Conservation (phyloP, 2,888 invertebrate species). For the Sarcophaga carnaria region DNA sequence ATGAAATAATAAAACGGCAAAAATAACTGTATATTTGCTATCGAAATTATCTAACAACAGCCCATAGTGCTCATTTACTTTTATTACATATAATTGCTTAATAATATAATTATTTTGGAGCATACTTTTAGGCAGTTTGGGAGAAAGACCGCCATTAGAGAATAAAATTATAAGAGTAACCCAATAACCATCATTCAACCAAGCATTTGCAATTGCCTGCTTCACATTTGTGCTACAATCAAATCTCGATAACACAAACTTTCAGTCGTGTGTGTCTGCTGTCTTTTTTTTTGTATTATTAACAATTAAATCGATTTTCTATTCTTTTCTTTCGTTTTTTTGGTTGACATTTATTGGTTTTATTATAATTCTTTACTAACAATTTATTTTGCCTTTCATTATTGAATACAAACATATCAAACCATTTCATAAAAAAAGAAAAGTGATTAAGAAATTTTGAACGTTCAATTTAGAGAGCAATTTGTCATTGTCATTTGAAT, state of each 20-base stretch:
- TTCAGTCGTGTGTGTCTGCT: not conserved
- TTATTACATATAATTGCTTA: not conserved
- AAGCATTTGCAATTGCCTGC: not conserved
- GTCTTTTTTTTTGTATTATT: not conserved
- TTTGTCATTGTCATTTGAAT: conserved; percentile 54
- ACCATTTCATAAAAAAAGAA: not conserved
- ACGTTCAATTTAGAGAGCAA: not conserved
- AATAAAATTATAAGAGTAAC: conserved; percentile 1
- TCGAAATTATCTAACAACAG: not conserved
- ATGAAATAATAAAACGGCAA: not conserved
- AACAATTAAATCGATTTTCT: conserved; percentile 65
- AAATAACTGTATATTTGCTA: not conserved
- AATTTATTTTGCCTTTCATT: not conserved
- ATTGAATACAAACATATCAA: not conserved
- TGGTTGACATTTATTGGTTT: conserved; percentile 11
- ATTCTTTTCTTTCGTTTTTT: conserved; percentile 12
- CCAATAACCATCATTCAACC: not conserved
- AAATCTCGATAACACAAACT: not conserved
- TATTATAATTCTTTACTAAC: not conserved
- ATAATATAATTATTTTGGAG: conserved; percentile 22
- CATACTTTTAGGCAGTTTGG: conserved; percentile 61
- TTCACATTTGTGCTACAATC: not conserved
- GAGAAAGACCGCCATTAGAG: not conserved
- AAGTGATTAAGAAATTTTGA: not conserved
- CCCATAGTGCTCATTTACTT: not conserved